These are phyloP conservation scores for Sander vitreus DNA, from an alignment of 2,113 vertebrate species.

Conservation along the genomic window DNA sequence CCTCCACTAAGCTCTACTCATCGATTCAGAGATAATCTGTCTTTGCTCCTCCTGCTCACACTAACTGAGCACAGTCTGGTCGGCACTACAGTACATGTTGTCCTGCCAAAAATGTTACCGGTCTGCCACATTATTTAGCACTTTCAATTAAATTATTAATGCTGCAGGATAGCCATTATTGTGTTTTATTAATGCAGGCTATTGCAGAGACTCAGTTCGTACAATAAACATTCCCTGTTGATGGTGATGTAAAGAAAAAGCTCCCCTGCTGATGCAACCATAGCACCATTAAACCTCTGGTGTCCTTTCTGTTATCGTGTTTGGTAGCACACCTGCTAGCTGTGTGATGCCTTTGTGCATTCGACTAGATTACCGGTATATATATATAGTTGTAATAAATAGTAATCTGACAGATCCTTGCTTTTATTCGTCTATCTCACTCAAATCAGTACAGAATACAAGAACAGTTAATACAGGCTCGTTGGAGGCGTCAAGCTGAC, in stretches of 20 bases:
- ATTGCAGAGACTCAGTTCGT: constrained; percentile 7
- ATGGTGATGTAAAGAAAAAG: constrained; percentile 14
- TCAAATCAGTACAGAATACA: constrained; percentile 13
- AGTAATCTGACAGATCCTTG: constrained; percentile 24
- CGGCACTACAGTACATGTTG: constrained; percentile 11
- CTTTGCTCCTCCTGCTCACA: constrained; percentile 35
- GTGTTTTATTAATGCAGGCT: background rate
- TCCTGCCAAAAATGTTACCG: constrained; percentile 8
- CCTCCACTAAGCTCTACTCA: constrained; percentile 52
- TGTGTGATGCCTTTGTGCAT: constrained; percentile 26
- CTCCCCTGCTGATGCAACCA: background rate
- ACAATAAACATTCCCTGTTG: background rate
- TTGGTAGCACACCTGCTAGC: background rate
- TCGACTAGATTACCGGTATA: background rate
- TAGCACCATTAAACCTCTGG: background rate
- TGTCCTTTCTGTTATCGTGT: background rate
- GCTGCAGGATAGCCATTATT: background rate
- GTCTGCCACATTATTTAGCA: background rate
- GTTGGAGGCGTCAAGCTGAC: background rate
- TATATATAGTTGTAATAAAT: background rate
- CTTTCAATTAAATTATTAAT: background rate
- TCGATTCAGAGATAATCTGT: constrained; percentile 61
- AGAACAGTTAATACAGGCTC: constrained; percentile 6
- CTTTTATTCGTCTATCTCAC: constrained; percentile 36
- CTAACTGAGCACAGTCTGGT: constrained; percentile 13